Conservation (phyloP, 2,113 vertebrate species). For the Egretta garzetta region DNA sequence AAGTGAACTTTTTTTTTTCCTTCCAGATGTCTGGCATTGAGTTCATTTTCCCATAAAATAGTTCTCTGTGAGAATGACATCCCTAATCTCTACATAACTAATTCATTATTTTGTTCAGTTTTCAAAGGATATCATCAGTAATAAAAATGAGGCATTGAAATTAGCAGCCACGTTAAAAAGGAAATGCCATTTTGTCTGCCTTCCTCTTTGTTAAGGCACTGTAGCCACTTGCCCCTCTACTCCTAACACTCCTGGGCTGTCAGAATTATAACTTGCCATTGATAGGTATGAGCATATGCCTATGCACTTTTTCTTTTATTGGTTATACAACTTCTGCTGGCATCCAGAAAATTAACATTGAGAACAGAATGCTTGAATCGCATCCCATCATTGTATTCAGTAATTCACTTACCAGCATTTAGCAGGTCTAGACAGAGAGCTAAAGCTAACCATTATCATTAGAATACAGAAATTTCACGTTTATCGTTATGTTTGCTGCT, state of each 20-base stretch:
- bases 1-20: background rate
- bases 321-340: background rate
- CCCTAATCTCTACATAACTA: constrained; percentile 17
- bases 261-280: background rate
- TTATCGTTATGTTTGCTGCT: background rate
- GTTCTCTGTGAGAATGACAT: background rate
- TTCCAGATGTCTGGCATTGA: background rate
- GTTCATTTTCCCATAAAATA: constrained; percentile 24
- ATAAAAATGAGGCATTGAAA: constrained; percentile 13
- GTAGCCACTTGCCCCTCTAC: background rate
- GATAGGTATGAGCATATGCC: background rate
- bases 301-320: background rate
- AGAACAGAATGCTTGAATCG: background rate
- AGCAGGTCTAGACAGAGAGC: background rate
- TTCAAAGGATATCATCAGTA: constrained; percentile 16
- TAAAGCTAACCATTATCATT: background rate
- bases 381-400: background rate
- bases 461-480: background rate
- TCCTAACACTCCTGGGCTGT: background rate
- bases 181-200: background rate
- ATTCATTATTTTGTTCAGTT: constrained; percentile 36
- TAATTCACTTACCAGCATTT: constrained; percentile 5
- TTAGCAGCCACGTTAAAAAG: background rate
- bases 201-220: background rate
- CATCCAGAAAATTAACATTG: background rate